Conservation (phyloP, 2,113 vertebrate species). For the Gallinago paraguaiae region DNA sequence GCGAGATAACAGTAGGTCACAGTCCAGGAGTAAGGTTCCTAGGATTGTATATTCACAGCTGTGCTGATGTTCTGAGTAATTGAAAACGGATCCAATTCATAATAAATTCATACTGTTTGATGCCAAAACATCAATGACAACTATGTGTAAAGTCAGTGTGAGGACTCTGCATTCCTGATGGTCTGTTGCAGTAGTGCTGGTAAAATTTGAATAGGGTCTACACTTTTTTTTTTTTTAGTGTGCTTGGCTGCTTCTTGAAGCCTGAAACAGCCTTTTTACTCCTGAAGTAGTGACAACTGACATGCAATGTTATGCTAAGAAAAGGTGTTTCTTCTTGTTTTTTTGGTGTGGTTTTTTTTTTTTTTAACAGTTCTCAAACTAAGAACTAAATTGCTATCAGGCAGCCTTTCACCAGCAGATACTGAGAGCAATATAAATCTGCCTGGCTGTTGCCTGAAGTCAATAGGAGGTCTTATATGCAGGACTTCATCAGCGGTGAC, state of each 20-base stretch:
- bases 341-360: no score
- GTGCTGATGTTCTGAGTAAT: background rate
- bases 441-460: background rate
- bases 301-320: background rate
- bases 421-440: accelerated
- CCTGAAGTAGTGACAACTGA: background rate
- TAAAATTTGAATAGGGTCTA: background rate
- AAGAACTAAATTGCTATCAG: accelerated
- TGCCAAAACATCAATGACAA: background rate
- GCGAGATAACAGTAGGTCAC: background rate
- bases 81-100: background rate
- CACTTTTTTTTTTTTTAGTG: no score
- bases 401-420: background rate
- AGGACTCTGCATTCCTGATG: background rate
- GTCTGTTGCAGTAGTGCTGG: background rate
- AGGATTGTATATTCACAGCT: background rate
- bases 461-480: background rate
- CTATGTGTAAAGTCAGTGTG: background rate
- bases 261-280: background rate
- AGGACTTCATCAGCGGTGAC: background rate
- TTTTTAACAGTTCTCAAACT: background rate
- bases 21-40: background rate
- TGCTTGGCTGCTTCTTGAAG: background rate
- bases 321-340: background rate
- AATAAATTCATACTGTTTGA: background rate